Conservation (phyloP, 2,113 vertebrate species). For the Agapornis roseicollis region DNA sequence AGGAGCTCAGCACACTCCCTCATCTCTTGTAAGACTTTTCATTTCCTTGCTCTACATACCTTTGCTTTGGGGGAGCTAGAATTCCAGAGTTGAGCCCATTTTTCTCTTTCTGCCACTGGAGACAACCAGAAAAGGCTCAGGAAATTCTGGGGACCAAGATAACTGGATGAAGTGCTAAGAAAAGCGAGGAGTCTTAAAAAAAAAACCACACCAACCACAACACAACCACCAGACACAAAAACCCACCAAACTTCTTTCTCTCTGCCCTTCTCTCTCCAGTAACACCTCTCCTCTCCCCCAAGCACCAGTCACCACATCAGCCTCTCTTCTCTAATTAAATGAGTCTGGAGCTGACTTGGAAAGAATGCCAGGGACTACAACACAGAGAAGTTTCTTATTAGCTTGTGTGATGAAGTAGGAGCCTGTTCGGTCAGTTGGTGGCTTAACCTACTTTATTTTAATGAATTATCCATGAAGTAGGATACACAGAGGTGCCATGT, state of each 20-base stretch:
- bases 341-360: background rate
- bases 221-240: too few species aligned
- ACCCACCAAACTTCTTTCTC: background rate
- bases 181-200: background rate
- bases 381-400: background rate
- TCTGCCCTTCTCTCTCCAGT: background rate
- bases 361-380: background rate
- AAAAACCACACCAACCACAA: background rate
- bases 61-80: background rate
- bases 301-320: background rate
- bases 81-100: background rate
- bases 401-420: conserved; percentile 17
- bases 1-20: background rate
- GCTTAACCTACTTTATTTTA: conserved; percentile 16
- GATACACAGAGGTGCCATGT: background rate
- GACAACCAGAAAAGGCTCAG: background rate
- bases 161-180: background rate
- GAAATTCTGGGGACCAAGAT: background rate
- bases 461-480: conserved; percentile 2
- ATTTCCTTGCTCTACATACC: background rate
- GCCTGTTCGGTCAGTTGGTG: background rate
- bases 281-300: background rate
- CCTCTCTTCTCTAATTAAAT: conserved; percentile 10
- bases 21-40: background rate
- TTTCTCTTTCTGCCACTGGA: background rate